Evolutionary conservation across 1,140 invertebrate species (phyloP), one percentile per base, ranked within the genome.

Genomic region (Chlorops oryzae): DNA sequence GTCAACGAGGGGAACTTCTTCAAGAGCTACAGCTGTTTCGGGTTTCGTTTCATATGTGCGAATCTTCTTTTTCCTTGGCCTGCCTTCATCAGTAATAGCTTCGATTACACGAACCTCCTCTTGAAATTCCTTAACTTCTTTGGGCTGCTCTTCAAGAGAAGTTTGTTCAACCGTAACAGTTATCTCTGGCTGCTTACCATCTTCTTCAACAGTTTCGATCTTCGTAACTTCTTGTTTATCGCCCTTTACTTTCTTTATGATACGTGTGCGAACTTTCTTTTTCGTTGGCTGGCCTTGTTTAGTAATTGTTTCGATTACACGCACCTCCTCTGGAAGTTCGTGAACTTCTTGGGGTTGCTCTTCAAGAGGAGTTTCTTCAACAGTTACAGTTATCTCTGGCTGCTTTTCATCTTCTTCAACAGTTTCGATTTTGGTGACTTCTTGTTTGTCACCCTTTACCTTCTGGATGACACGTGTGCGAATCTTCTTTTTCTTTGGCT

Each of bases 21-120:
- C 64, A 0, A 68, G 45, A 5, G 57, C 66, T 0, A 72, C 62
- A 27, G 58, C 69, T 4, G 63, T 73, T 50, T 73, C 58, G 2
- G 73, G 65, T 17, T 65, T 47, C 49, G 73, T 65, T 21, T 70
- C 65, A 6, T 74, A 66, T 52, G 71, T 71, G 0, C 61, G 61
- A 0, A 62, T 62, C 52, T 61, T 65, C 5, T 52, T 59, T 37
- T 68, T 70, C 22, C 39, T 60, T 3, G 56, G 58, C 47, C 57
- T 68, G 2, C 62, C 64, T 21, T 65, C 54, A 41, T 56, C 56
- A 1, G 65, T 57, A 3, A 65, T 37, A 20, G 63, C 61, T 47
- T 70, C 54, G 4, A 57, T 65, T 0, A 69, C 51, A n/a, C 56
- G 71, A 0, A 72, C 57, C 35, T 71, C 59, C 35, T 73, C 67